Evolutionary conservation across 2,888 invertebrate species (phyloP), one percentile per base, ranked within the genome.

Genomic region (Hyposoter dolosus): DNA sequence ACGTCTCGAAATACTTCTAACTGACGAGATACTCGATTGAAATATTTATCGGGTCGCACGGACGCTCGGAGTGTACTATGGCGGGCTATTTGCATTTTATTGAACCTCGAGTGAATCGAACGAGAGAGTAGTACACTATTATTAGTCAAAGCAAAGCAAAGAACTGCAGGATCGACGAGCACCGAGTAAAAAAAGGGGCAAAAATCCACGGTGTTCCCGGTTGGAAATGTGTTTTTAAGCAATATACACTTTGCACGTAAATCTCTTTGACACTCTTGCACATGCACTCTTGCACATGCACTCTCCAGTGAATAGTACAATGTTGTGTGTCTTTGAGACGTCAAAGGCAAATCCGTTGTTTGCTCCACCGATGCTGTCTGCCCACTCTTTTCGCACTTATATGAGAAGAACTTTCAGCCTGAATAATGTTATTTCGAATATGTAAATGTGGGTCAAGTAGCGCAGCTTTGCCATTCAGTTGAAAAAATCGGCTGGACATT

Each of bases 341-440:
- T 74, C 74, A 74, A 74, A 74, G 74, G 60, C 56, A 60, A 74
- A 60, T n/a, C 23, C 35, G 40, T 74, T 60, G 60, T 74, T 74
- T 60, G 43, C 23, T 23, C 7, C 60, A 12, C 32, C 71, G 50
- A 53, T 53, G 35, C 43, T 35, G 60, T 28, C 53, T 40, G 15
- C 43, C 12, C 43, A 74, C 43, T 47, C 7, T 69, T 47, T 69
- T 69, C 65, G n/a, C 65, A 66, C 65, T 66, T 66, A 40, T 66
- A 40, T 66, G n/a, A 19, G n/a, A 35, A 66, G 40, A 66, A 66
- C 60, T 60, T 60, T 60, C 60, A 60, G 28, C 28, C 28, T 60
- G 28, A 28, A 60, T 60, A 60, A 60, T 60, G 60, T 60, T 60
- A 60, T 28, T 60, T 60, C 15, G 60, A 60, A 56, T 3, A 12